A percentile compares a stretch with the other conserved stretches of the same genome.
Conservation (phyloP, 2,888 invertebrate species). For the Eilema depressum region DNA sequence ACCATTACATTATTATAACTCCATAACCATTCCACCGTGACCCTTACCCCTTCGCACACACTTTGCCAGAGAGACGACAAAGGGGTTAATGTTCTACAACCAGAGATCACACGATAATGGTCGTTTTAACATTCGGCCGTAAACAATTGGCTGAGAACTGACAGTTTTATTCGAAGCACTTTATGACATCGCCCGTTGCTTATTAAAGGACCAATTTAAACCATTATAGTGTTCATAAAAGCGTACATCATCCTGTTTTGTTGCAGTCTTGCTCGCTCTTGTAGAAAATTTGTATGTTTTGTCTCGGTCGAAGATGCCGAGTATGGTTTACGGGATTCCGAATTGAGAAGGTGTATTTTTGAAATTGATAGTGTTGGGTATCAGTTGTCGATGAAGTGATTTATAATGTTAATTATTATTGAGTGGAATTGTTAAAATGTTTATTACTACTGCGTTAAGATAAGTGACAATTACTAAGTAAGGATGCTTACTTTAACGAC, state of each 20-base stretch:
- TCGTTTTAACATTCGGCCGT: conserved; percentile 56
- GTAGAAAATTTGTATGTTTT: conserved; percentile 33
- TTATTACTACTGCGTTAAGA: neutral
- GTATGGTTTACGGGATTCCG: conserved; percentile 80
- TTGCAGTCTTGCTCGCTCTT: conserved; percentile 61
- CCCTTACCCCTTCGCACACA: conserved; percentile 16
- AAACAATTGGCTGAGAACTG: conserved; percentile 54
- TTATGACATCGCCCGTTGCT: conserved; percentile 76
- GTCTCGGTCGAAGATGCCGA: conserved; percentile 67
- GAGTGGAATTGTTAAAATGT: neutral
- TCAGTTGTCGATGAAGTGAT: conserved; percentile 37
- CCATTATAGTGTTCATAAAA: conserved; percentile 84
- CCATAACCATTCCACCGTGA: conserved; percentile 31
- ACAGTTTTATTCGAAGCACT: conserved; percentile 76
- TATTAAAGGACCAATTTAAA: conserved; percentile 85
- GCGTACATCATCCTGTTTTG: conserved; percentile 84
- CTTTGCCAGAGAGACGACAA: conserved; percentile 15
- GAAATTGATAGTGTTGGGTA: conserved; percentile 70
- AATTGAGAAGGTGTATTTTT: conserved; percentile 79
- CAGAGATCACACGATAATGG: conserved; percentile 48
- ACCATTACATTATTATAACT: conserved; percentile 52
- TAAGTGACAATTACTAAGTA: neutral
- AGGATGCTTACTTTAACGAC: neutral
- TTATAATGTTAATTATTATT: conserved; percentile 9
- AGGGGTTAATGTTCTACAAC: conserved; percentile 29